phyloP scores from a whole-genome alignment of 1,140 invertebrate species.

The Phortica variegata region DNA sequence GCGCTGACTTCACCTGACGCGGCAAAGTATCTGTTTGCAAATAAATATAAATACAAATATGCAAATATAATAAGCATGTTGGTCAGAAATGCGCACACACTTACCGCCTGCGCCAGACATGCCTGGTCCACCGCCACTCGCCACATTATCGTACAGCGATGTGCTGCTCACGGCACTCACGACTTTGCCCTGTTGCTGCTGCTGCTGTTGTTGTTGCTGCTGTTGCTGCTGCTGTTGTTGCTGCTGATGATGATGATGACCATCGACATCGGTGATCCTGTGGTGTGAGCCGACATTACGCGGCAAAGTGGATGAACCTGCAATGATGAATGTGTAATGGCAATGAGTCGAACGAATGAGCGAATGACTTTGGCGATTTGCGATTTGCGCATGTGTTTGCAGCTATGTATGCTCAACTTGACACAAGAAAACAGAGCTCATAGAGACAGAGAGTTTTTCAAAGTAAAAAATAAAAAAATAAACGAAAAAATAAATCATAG shows the following conservation, averaged over 20 bases:
- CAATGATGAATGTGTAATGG: constrained; percentile 38
- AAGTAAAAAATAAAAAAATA: too few species aligned
- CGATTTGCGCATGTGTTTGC: too few species aligned
- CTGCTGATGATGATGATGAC: too few species aligned
- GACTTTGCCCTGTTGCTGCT: constrained; percentile 67
- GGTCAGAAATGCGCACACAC: not conserved
- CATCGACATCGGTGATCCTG: constrained; percentile 59
- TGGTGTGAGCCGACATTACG: constrained; percentile 73
- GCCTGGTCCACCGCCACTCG: constrained; percentile 56
- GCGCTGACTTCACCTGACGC: constrained; percentile 62
- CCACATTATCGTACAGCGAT: constrained; percentile 87
- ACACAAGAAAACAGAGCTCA: too few species aligned
- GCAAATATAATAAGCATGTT: not conserved
- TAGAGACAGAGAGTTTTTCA: too few species aligned
- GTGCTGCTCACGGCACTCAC: constrained; percentile 81
- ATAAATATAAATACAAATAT: not conserved
- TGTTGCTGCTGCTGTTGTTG: too few species aligned
- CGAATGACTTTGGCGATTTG: too few species aligned
- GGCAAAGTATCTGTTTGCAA: constrained; percentile 49
- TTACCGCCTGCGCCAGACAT: constrained; percentile 27
- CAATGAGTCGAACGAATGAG: too few species aligned
- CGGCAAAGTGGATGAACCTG: constrained; percentile 81
- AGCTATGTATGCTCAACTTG: too few species aligned
- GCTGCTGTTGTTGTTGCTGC: too few species aligned
- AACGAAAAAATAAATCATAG: too few species aligned